Percentiles rank a stretch among this genome's conserved stretches.
These are phyloP conservation scores for Vesta saturnalis DNA, from an alignment of 2,888 invertebrate genomes.

Conservation along the genomic window DNA sequence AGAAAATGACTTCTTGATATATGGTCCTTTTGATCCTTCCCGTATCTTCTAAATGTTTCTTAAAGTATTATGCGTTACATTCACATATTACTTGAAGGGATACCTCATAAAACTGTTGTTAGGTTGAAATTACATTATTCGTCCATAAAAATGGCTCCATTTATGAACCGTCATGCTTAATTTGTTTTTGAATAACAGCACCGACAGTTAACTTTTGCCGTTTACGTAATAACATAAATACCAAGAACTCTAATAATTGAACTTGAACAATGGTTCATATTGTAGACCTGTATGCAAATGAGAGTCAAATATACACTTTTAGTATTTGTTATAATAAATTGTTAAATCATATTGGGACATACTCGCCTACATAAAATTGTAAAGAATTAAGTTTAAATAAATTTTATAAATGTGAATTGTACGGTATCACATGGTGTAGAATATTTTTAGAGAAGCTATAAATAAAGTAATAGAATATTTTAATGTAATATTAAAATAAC, in stretches of 20 bases:
- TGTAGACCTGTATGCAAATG: no score
- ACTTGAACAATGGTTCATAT: no score
- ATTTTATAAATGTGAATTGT: background rate
- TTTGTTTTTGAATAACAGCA: no score
- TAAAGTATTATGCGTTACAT: constrained; percentile 29
- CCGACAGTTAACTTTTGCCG: no score
- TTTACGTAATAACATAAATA: no score
- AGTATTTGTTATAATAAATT: no score
- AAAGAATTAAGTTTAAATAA: background rate
- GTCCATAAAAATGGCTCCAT: constrained; percentile 8
- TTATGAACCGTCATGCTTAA: background rate
- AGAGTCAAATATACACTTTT: no score
- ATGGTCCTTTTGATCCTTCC: constrained; percentile 48
- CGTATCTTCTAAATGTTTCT: constrained; percentile 32
- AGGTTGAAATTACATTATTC: background rate
- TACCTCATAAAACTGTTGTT: constrained; percentile 4
- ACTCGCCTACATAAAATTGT: background rate
- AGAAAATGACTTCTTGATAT: constrained; percentile 53
- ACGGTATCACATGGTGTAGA: background rate
- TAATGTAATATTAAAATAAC: constrained; percentile 1
- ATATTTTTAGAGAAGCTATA: background rate
- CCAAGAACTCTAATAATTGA: no score
- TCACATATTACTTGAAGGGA: constrained; percentile 24
- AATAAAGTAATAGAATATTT: background rate
- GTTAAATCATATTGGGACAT: no score